Evolutionary conservation across 2,797 vertebrate species (phyloP).

Genomic region (Sebastes kiyomatsui): DNA sequence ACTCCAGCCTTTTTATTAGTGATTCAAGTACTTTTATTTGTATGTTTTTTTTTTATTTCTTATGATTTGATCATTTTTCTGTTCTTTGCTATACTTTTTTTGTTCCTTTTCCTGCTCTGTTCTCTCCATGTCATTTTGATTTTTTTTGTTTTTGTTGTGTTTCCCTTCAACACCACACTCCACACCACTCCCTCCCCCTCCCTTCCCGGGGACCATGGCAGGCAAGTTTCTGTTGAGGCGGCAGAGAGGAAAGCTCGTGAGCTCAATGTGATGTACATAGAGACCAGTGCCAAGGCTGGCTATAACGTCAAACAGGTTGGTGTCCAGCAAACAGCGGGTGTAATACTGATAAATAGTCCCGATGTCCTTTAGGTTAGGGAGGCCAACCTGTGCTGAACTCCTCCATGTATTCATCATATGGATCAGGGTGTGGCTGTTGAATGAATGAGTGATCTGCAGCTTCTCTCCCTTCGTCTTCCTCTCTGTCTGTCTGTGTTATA

Average conservation of each 20-base stretch:
- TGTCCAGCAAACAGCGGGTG: slow-evolving; percentile 59
- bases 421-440: slow-evolving; percentile 41
- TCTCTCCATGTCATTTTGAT: slow-evolving; percentile 69
- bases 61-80: slow-evolving; percentile 64
- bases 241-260: slow-evolving; percentile 87
- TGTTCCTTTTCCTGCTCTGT: slow-evolving; percentile 51
- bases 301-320: slow-evolving; percentile 88
- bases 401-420: slow-evolving; percentile 31
- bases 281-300: slow-evolving; percentile 88
- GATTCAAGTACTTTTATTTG: slow-evolving; percentile 48
- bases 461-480: slow-evolving; percentile 55
- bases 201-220: slow-evolving; percentile 78
- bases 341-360: slow-evolving; percentile 32
- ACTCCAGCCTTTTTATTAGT: slow-evolving; percentile 31
- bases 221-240: slow-evolving; percentile 89
- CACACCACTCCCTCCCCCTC: slow-evolving; percentile 42
- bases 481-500: slow-evolving; percentile 49
- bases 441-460: slow-evolving; percentile 51
- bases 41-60: slow-evolving; percentile 28
- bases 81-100: slow-evolving; percentile 42
- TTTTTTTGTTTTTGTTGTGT: slow-evolving; percentile 59
- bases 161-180: slow-evolving; percentile 63
- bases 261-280: slow-evolving; percentile 89
- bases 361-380: slow-evolving; percentile 31
- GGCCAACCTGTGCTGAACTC: neutral